These are phyloP conservation scores for Oasisia sp. DNA, from an alignment of 2,888 invertebrate species.

Conservation along the genomic window DNA sequence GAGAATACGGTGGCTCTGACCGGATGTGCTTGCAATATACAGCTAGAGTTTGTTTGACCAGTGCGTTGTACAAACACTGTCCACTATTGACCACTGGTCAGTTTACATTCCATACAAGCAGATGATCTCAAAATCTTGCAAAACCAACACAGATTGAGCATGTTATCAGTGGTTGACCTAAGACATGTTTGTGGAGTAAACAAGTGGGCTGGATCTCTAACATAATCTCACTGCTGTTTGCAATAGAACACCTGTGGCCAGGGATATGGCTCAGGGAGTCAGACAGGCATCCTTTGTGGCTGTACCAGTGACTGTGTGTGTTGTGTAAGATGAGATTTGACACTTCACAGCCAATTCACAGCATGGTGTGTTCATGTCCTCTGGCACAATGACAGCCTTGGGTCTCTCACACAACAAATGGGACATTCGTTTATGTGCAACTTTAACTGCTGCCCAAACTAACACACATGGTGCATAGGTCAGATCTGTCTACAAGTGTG, in stretches of 20 bases:
- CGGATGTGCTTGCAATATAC: background rate
- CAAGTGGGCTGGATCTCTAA: background rate
- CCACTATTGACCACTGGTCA: background rate
- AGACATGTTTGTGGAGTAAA: background rate
- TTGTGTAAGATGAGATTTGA: background rate
- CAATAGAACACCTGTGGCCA: background rate
- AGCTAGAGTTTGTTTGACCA: background rate
- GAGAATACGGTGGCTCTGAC: background rate
- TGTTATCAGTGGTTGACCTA: background rate
- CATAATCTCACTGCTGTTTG: background rate
- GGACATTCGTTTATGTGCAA: background rate
- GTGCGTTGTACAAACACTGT: background rate
- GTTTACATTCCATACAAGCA: background rate
- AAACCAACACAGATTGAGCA: background rate
- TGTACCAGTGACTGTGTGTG: background rate
- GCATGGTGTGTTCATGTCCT: background rate
- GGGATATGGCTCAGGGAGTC: too few relatives aligned
- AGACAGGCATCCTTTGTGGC: background rate
- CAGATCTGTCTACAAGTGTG: background rate
- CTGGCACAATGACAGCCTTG: background rate
- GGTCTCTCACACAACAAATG: background rate
- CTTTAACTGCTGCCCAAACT: background rate
- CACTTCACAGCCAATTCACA: background rate
- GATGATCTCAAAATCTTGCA: background rate
- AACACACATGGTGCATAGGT: background rate